Base-by-base conservation (phyloP, 35 echinoderm and acorn worm genomes). In the Heliocidaris tuberculata region DNA sequence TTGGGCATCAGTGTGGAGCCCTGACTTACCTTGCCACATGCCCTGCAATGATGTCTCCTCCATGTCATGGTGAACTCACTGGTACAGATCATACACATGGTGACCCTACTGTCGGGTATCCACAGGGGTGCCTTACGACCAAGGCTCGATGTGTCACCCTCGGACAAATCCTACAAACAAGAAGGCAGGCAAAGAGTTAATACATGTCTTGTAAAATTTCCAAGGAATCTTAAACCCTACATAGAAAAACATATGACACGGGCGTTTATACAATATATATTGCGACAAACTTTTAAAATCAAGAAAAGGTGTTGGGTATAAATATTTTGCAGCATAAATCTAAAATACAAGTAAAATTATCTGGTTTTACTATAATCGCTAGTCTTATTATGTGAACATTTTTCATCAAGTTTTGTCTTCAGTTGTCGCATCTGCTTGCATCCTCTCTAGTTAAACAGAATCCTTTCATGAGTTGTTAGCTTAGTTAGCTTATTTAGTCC, bases 11-110 rank as follows among this genome's bases (percentile, higher is more conserved):
- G 35, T 42, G 35, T 1, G 35, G 35, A 42, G 35, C 35, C 35
- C 32, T 32, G 31, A 7, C 48, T 93, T 32, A 99, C 98, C 96
- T 99, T 99, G 31, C 98, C 97, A 94, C 97, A 99, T 48, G 98
- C 97, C 70, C 98, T 95, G 92, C 97, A 99, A 60, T 99, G 98
- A 85, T 99, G 98, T 21, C 97, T 95, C 49, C 98, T 97, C 96
- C 95, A 99, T 24, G 97, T 99, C n/a, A 97, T 94, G 47, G 98
- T 96, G 97, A 97, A 97, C 50, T 99, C 97, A 60, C 96, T 96
- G 4, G 98, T 99, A 91, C 98, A 99, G 85, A 99, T 96, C 92
- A 95, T 96, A 48, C 98, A 99, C 98, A 99, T 99, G 85, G 98
- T 99, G 29, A 97, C 97, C 19, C 97, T 95, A 16, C 94, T 95